A percentile compares a stretch with the other conserved stretches of the same genome.
Conservation (phyloP, 2,888 invertebrate species). For the Cheilosia vernalis region DNA sequence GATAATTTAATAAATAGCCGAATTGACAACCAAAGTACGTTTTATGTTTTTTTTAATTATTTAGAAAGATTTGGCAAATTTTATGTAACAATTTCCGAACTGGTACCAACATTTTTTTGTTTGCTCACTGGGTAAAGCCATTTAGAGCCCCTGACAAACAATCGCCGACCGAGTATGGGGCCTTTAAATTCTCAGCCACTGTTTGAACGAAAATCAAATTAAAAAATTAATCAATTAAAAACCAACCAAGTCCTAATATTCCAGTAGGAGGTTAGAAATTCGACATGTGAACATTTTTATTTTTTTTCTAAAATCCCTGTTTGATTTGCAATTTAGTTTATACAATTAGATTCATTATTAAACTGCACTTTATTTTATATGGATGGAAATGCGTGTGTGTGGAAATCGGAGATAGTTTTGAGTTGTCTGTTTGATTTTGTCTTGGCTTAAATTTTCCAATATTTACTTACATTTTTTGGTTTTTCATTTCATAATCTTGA, state of each 20-base stretch:
- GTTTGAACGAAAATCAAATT: neutral
- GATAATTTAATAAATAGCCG: too few relatives aligned
- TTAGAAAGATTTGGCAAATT: too few relatives aligned
- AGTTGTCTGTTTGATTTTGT: constrained; percentile 61
- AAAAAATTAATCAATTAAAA: neutral
- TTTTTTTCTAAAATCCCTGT: constrained; percentile 65
- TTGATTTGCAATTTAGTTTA: constrained; percentile 67
- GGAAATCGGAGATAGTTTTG: constrained; percentile 70
- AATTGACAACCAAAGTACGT: too few relatives aligned
- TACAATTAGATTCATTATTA: constrained; percentile 42
- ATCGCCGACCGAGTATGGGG: neutral
- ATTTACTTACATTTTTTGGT: constrained; percentile 12
- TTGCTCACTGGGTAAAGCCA: too few relatives aligned
- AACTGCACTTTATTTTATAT: constrained; percentile 57
- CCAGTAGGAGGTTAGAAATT: constrained; percentile 20
- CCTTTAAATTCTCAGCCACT: neutral
- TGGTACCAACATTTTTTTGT: too few relatives aligned
- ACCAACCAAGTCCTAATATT: too few relatives aligned
- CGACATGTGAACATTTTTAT: constrained; percentile 40
- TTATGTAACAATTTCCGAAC: too few relatives aligned
- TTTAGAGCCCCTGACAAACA: too few relatives aligned
- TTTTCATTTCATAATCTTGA: constrained; percentile 39
- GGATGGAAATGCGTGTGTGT: constrained; percentile 71
- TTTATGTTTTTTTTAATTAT: too few relatives aligned
- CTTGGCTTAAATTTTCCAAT: constrained; percentile 55